Conservation (phyloP, 92 coral and sea anemone genomes). For the Ricordea florida region DNA sequence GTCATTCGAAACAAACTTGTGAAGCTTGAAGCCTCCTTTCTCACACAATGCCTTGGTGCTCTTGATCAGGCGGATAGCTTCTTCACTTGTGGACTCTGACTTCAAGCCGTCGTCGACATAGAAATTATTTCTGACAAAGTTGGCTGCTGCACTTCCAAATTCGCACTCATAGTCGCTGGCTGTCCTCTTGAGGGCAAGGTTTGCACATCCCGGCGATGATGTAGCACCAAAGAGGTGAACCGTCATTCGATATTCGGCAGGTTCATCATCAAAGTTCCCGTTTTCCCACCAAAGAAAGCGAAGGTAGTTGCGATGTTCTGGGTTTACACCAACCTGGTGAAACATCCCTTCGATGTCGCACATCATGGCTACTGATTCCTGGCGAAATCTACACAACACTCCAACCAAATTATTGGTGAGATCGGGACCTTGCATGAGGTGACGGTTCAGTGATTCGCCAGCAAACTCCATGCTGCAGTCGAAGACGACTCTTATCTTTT, state of each 20-base stretch:
- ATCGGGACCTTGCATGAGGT: slow-evolving; percentile 21
- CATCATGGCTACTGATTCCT: background rate
- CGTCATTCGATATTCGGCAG: background rate
- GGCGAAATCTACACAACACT: background rate
- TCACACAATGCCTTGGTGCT: too few relatives aligned
- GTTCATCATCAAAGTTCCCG: background rate
- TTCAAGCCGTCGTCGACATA: background rate
- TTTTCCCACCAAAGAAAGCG: slow-evolving; percentile 13
- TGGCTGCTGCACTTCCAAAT: background rate
- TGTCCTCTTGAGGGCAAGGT: background rate
- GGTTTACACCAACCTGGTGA: slow-evolving; percentile 7
- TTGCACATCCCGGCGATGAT: slow-evolving; percentile 12
- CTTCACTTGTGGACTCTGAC: background rate
- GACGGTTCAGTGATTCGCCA: background rate
- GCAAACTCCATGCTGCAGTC: slow-evolving; percentile 1
- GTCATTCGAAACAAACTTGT: slow-evolving; percentile 14
- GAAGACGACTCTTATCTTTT: background rate
- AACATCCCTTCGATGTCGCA: slow-evolving; percentile 12
- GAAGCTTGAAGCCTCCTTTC: too few relatives aligned
- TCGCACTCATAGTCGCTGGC: background rate
- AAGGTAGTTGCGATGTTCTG: slow-evolving; percentile 6
- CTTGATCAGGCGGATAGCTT: too few relatives aligned
- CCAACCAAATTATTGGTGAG: background rate
- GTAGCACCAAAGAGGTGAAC: too few relatives aligned
- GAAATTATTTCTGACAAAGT: background rate